Percentiles rank a stretch among this genome's conserved stretches.
phyloP scores from a whole-genome alignment of 2,113 vertebrate genomes.

The Poeciliopsis turrubarensis region DNA sequence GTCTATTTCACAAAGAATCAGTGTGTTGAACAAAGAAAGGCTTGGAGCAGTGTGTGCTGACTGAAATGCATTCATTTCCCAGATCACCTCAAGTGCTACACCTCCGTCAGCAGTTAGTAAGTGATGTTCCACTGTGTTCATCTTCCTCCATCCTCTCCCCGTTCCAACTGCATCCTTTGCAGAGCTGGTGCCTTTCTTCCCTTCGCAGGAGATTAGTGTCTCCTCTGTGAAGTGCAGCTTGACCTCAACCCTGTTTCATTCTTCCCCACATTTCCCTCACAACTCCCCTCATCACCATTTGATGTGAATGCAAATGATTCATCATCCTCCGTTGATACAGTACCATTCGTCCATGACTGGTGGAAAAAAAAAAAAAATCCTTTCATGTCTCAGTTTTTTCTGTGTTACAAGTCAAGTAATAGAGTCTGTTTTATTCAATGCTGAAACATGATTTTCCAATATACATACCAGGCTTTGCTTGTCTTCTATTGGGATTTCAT shows the following conservation, averaged over 20 bases:
- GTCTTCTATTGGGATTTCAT: not conserved
- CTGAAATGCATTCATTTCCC: not conserved
- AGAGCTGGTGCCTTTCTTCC: conserved; percentile 32
- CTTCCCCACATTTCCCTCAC: conserved; percentile 40
- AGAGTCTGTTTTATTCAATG: conserved; percentile 23
- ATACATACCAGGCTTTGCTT: not conserved
- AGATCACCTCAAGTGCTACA: not conserved
- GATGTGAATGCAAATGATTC: conserved; percentile 75
- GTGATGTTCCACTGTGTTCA: conserved; percentile 17
- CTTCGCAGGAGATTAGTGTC: conserved; percentile 61
- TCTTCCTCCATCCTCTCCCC: conserved; percentile 5
- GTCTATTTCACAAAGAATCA: not conserved
- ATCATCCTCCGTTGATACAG: conserved; percentile 50
- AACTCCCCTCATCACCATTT: conserved; percentile 62
- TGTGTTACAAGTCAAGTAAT: conserved; percentile 37
- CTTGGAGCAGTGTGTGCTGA: not conserved
- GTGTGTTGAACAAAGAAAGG: not conserved
- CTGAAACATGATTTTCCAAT: conserved; percentile 12
- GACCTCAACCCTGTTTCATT: conserved; percentile 69
- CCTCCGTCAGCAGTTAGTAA: conserved; percentile 18
- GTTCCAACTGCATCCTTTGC: conserved; percentile 17
- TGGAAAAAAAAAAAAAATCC: conserved; percentile 12
- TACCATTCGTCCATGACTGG: conserved; percentile 46
- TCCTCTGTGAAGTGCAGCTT: conserved; percentile 70
- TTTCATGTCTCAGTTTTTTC: conserved; percentile 48